phyloP scores from a whole-genome alignment of 2,797 vertebrate species.

The Arctocebus calabarensis region DNA sequence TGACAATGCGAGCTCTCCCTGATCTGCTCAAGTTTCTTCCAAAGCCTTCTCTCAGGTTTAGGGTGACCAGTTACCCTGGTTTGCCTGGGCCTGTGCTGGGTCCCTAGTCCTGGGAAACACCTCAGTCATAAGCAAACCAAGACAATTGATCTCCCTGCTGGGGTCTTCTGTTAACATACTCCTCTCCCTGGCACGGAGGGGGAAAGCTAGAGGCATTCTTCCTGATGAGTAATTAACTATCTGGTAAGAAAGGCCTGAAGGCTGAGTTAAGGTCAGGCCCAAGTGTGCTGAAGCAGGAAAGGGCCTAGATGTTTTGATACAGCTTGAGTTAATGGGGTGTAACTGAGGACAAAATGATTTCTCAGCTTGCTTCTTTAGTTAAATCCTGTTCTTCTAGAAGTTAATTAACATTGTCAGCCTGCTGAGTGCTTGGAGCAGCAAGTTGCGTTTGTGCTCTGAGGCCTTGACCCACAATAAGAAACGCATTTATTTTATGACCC shows the following conservation, averaged over 20 bases:
- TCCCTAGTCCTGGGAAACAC: neutral
- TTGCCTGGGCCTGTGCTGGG: neutral
- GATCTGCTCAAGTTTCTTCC: neutral
- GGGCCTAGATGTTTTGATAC: slow-evolving; percentile 19
- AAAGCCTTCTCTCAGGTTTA: neutral
- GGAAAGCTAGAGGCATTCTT: neutral
- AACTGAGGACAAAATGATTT: slow-evolving; percentile 35
- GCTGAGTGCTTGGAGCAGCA: neutral
- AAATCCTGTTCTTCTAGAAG: slow-evolving; percentile 50
- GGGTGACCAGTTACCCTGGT: neutral
- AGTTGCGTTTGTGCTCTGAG: neutral
- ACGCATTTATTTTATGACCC: neutral
- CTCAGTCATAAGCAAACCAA: neutral
- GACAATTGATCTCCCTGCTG: neutral
- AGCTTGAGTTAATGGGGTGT: slow-evolving; percentile 51
- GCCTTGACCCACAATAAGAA: neutral
- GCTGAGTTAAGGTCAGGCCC: neutral
- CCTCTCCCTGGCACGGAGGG: neutral
- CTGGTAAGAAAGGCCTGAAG: neutral
- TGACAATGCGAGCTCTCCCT: neutral
- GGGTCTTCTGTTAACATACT: neutral
- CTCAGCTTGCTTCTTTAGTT: slow-evolving; percentile 52
- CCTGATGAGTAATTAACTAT: slow-evolving; percentile 3
- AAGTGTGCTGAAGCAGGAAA: neutral
- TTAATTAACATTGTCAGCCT: slow-evolving; percentile 42